Evolutionary conservation across 2,888 invertebrate genomes (phyloP).

Genomic region (Choristoneura rosaceana): DNA sequence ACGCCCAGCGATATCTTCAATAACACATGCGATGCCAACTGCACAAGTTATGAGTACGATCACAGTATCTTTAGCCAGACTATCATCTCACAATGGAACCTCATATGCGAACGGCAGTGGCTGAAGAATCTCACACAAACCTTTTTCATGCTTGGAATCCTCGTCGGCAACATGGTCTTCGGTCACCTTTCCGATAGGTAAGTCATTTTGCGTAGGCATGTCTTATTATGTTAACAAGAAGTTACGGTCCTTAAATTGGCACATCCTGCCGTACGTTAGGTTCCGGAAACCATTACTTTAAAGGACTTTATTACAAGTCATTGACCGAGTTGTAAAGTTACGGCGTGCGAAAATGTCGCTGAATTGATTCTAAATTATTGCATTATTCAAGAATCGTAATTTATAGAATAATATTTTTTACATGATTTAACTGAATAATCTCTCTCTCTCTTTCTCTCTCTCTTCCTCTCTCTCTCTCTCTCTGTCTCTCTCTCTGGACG

Average conservation of each 20-base stretch:
- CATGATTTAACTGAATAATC: background rate
- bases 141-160: constrained; percentile 91
- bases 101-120: constrained; percentile 88
- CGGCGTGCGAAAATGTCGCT: constrained; percentile 9
- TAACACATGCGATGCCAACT: constrained; percentile 81
- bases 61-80: constrained; percentile 89
- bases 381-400: background rate
- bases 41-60: constrained; percentile 86
- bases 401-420: background rate
- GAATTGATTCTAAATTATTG: background rate
- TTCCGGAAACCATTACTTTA: constrained; percentile 71
- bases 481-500: background rate
- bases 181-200: constrained; percentile 92
- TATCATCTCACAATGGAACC: constrained; percentile 90
- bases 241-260: constrained; percentile 61
- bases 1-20: constrained; percentile 66
- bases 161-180: constrained; percentile 90
- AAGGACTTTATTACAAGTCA: constrained; percentile 51
- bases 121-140: constrained; percentile 91
- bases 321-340: constrained; percentile 49
- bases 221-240: constrained; percentile 28
- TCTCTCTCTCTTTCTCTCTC: background rate
- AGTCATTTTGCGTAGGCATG: constrained; percentile 47
- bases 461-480: background rate
- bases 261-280: constrained; percentile 63